Conservation (phyloP, 2,113 vertebrate genomes). For the Dolichotis patagonum region DNA sequence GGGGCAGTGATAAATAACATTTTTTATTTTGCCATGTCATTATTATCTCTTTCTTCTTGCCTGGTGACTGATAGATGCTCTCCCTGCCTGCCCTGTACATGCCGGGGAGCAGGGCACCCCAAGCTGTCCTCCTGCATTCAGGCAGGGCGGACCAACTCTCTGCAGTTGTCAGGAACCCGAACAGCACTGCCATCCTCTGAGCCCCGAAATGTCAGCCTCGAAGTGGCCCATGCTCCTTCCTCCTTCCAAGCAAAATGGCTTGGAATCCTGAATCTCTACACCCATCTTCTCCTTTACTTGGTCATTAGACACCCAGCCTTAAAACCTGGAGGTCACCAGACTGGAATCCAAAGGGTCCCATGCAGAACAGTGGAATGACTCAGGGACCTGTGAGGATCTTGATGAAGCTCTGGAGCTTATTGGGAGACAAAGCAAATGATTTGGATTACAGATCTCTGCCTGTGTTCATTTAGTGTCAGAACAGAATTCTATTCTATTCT, state of each 20-base stretch:
- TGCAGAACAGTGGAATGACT: fast-evolving
- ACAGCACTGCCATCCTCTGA: fast-evolving
- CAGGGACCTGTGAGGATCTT: fast-evolving
- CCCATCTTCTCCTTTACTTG: not conserved
- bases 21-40: conserved; percentile 70
- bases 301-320: fast-evolving
- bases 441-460: not conserved
- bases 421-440: no score
- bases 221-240: fast-evolving
- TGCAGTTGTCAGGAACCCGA: fast-evolving
- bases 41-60: conserved; percentile 69
- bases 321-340: not conserved
- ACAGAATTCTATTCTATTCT: fast-evolving
- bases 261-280: fast-evolving
- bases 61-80: conserved; percentile 56
- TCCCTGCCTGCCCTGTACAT: not conserved
- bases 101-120: fast-evolving
- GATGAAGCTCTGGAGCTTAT: fast-evolving
- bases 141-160: fast-evolving
- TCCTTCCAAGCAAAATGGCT: not conserved
- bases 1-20: conserved; percentile 74
- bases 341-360: not conserved
- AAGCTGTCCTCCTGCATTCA: fast-evolving
- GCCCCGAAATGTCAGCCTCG: not conserved
- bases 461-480: no score